These are phyloP conservation scores for Sylvietta virens DNA, from an alignment of 2,113 vertebrate species.

Conservation along the genomic window DNA sequence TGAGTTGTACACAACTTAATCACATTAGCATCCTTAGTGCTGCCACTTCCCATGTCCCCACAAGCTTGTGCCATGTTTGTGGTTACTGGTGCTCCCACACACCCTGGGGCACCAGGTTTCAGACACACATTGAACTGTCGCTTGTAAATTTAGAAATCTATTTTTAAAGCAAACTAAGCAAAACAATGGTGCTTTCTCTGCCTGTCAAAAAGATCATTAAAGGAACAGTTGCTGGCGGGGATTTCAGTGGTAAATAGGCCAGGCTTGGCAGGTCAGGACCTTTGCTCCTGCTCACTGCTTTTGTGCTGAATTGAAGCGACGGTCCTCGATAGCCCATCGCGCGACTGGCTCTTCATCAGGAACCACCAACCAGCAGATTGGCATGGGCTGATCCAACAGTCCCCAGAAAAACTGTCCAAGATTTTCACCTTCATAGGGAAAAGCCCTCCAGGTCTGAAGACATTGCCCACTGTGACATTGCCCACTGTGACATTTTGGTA, in stretches of 20 bases:
- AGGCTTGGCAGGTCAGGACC: background rate
- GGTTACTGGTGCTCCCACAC: background rate
- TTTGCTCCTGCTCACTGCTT: conserved; percentile 9
- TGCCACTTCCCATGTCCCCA: background rate
- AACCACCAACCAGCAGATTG: background rate
- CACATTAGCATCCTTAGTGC: background rate
- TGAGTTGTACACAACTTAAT: conserved; percentile 20
- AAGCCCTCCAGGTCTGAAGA: background rate
- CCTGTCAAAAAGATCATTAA: conserved; percentile 27
- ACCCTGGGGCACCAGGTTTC: background rate
- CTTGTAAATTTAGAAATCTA: conserved; percentile 46
- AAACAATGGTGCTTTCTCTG: background rate
- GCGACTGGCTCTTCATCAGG: background rate
- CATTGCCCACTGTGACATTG: rapidly evolving
- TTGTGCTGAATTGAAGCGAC: rapidly evolving
- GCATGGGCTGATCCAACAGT: background rate
- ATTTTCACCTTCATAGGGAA: background rate
- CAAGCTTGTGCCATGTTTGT: background rate
- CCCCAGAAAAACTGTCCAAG: background rate
- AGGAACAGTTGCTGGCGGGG: background rate
- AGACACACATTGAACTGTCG: background rate
- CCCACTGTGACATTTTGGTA: background rate
- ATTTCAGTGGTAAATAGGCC: background rate
- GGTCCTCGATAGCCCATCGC: rapidly evolving
- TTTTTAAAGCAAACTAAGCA: conserved; percentile 48